These are phyloP conservation scores for Digitonthophagus gazella DNA, from an alignment of 2,888 invertebrate species.

Conservation along the genomic window DNA sequence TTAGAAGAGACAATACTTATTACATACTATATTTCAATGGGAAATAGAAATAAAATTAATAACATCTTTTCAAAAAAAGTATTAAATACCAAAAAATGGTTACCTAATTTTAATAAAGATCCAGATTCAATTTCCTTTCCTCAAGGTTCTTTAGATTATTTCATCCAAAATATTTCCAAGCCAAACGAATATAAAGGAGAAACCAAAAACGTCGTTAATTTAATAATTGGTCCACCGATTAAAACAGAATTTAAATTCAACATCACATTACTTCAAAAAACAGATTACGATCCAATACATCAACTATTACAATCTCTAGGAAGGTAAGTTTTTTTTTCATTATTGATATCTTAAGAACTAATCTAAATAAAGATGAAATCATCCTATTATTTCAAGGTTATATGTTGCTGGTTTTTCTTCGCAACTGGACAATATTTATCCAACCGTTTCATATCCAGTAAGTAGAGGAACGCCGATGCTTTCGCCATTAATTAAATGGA, in stretches of 20 bases:
- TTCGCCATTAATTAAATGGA: slow-evolving; percentile 82
- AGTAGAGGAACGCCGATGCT: slow-evolving; percentile 82
- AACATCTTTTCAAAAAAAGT: not conserved
- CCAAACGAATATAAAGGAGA: not conserved
- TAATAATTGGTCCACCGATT: not conserved
- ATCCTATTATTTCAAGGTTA: too few relatives aligned
- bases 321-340: too few relatives aligned
- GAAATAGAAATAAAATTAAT: not conserved
- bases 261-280: not conserved
- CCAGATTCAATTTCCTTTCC: not conserved
- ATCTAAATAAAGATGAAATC: slow-evolving; percentile 31
- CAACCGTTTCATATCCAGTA: slow-evolving; percentile 75
- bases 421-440: slow-evolving; percentile 73
- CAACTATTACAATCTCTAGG: slow-evolving; percentile 1
- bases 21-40: slow-evolving; percentile 37
- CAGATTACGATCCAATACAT: not conserved
- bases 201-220: not conserved
- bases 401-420: slow-evolving; percentile 76
- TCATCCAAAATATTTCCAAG: not conserved
- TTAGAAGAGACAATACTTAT: slow-evolving; percentile 65
- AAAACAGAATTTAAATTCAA: not conserved
- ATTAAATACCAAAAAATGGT: not conserved
- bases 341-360: not conserved
- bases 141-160: slow-evolving; percentile 1
- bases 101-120: too few relatives aligned